These are phyloP conservation scores for Hymenopus coronatus DNA, from an alignment of 2,888 invertebrate species.

Conservation along the genomic window DNA sequence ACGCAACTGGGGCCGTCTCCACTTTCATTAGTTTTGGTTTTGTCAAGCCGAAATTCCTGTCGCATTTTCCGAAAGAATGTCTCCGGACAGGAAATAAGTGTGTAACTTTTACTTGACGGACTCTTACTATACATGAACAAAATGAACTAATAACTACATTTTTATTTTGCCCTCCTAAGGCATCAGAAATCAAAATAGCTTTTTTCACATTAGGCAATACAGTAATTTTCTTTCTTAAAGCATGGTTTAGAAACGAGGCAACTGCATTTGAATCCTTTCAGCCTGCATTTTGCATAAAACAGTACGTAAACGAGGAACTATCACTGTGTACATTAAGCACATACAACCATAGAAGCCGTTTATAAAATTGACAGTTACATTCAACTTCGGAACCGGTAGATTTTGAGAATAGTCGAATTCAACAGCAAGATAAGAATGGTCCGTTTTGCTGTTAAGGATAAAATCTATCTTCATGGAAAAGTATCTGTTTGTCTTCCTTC, in stretches of 20 bases:
- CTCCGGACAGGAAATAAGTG: not conserved
- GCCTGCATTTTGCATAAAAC: not conserved
- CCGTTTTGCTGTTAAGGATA: too few species aligned
- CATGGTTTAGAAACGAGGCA: not conserved
- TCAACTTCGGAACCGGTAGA: not conserved
- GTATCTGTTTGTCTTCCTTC: too few species aligned
- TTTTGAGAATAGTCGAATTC: not conserved
- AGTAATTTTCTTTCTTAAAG: not conserved
- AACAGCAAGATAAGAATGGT: too few species aligned
- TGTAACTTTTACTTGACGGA: not conserved
- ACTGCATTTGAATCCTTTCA: not conserved
- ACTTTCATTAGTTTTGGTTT: not conserved
- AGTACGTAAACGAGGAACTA: not conserved
- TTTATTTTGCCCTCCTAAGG: not conserved
- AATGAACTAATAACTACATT: not conserved
- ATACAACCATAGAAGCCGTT: not conserved
- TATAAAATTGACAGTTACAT: not conserved
- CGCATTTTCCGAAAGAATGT: not conserved
- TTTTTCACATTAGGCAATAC: not conserved
- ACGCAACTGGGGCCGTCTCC: not conserved
- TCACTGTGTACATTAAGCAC: constrained; percentile 1
- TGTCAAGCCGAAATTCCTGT: not conserved
- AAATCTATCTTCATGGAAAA: too few species aligned
- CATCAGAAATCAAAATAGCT: not conserved
- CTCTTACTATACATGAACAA: not conserved